Conservation (phyloP, 2,888 invertebrate species). For the Nudaria mundana region DNA sequence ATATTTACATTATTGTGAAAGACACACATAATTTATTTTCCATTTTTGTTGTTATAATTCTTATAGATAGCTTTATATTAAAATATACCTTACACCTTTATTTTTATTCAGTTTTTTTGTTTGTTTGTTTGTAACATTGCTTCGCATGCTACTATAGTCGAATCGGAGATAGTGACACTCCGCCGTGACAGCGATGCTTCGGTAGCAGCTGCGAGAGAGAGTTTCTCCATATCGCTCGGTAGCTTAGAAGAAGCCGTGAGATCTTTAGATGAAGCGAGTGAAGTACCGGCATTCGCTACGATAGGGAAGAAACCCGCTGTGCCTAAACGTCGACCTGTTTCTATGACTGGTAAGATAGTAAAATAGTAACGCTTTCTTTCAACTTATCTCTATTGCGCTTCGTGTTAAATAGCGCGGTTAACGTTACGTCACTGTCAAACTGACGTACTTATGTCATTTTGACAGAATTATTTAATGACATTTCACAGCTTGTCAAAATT, state of each 20-base stretch:
- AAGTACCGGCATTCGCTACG: conserved; percentile 67
- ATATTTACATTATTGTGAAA: no score
- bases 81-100: background rate
- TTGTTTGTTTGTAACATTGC: conserved; percentile 30
- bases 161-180: conserved; percentile 78
- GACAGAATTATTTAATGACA: no score
- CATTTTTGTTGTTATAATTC: no score
- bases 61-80: background rate
- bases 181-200: conserved; percentile 77
- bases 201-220: conserved; percentile 70
- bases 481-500: no score
- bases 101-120: conserved; percentile 1
- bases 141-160: conserved; percentile 55
- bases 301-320: conserved; percentile 75
- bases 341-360: conserved; percentile 79
- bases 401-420: no score
- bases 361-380: background rate
- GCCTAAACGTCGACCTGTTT: conserved; percentile 80
- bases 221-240: conserved; percentile 72
- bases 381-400: background rate
- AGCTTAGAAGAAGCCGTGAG: conserved; percentile 73
- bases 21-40: no score
- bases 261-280: conserved; percentile 66
- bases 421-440: no score
- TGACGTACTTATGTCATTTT: no score